A percentile compares a stretch with the other conserved stretches of the same genome.
Conservation (phyloP, 2,113 vertebrate species). For the Semicossyphus pulcher region DNA sequence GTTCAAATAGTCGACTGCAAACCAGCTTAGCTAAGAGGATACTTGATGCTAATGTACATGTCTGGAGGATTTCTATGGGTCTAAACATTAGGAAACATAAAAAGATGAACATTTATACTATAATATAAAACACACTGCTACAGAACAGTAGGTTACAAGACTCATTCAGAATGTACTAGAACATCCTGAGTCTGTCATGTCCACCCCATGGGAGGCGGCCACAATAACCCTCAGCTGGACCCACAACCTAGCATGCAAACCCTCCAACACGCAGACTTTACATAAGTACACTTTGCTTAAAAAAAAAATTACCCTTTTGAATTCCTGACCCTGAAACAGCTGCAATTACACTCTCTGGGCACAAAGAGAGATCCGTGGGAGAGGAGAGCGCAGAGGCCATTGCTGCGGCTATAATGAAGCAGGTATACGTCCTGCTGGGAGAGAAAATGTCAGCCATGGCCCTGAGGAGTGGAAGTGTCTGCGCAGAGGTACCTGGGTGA, state of each 20-base stretch:
- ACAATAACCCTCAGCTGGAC: constrained; percentile 18
- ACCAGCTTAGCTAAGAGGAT: too few relatives aligned
- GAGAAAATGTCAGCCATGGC: constrained; percentile 63
- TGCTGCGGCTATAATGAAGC: constrained; percentile 43
- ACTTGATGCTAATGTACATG: too few relatives aligned
- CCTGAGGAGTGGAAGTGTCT: constrained; percentile 25
- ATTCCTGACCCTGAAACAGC: constrained; percentile 35
- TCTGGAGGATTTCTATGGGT: too few relatives aligned
- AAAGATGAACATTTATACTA: too few relatives aligned
- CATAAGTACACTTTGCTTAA: too few relatives aligned
- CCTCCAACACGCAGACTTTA: too few relatives aligned
- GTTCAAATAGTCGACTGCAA: too few relatives aligned
- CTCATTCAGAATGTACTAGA: not conserved
- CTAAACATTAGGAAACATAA: too few relatives aligned
- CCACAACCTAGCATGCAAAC: constrained; percentile 1
- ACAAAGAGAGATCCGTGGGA: constrained; percentile 24
- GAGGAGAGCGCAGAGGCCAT: constrained; percentile 13
- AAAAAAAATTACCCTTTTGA: constrained; percentile 14
- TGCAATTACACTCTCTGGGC: constrained; percentile 38
- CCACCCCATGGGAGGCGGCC: not conserved
- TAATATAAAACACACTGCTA: not conserved
- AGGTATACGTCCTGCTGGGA: constrained; percentile 44
- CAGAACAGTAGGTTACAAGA: not conserved
- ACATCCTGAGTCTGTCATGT: not conserved
- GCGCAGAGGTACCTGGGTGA: constrained; percentile 16